Conservation (phyloP, 2,888 invertebrate species). For the Diachrysia chrysitis region DNA sequence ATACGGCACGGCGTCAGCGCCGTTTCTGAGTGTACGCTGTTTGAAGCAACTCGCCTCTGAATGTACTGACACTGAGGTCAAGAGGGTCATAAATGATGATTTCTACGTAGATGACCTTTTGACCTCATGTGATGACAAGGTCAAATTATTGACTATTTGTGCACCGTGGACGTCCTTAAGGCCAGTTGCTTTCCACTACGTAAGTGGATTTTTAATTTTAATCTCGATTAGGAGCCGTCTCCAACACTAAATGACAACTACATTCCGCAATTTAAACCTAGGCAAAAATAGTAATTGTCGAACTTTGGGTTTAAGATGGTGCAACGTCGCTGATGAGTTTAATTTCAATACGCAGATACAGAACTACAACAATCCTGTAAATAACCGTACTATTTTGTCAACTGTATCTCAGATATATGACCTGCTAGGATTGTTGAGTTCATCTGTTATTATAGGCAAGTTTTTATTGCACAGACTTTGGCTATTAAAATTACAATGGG, state of each 20-base stretch:
- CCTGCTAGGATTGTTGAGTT: constrained; percentile 52
- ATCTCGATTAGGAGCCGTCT: no score
- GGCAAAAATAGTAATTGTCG: constrained; percentile 7
- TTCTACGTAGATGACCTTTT: constrained; percentile 25
- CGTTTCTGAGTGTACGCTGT: constrained; percentile 11
- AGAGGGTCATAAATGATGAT: constrained; percentile 10
- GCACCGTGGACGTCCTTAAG: not conserved
- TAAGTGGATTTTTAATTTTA: no score
- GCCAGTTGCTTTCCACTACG: no score
- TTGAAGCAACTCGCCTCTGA: constrained; percentile 14
- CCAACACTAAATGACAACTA: no score
- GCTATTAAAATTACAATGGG: constrained; percentile 53
- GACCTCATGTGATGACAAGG: not conserved
- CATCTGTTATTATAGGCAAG: constrained; percentile 49
- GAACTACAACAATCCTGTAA: not conserved
- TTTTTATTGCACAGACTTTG: constrained; percentile 56
- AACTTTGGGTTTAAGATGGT: constrained; percentile 39
- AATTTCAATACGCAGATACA: constrained; percentile 18
- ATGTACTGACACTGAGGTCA: constrained; percentile 7
- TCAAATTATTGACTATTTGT: not conserved
- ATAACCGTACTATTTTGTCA: constrained; percentile 41
- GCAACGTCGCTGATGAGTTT: constrained; percentile 26
- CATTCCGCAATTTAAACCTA: not conserved
- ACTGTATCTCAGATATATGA: constrained; percentile 53
- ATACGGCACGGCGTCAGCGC: constrained; percentile 16